Percentiles rank a stretch among this genome's conserved stretches.
Evolutionary conservation across 2,888 invertebrate species (phyloP).

Genomic region (Plutella xylostella): DNA sequence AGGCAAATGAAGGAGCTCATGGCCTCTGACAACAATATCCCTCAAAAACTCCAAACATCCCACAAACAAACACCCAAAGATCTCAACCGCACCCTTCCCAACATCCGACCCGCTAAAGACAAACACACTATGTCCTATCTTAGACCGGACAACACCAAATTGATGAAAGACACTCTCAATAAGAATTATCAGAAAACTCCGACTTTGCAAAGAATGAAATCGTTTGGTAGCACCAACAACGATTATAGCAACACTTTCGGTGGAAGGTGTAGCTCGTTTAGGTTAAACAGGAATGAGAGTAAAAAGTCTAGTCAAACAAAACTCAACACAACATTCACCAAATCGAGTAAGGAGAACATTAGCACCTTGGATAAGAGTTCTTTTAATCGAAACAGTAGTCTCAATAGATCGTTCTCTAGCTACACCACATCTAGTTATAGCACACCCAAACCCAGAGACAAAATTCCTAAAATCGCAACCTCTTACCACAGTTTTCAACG

Average conservation of each 20-base stretch:
- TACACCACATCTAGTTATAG: slow-evolving; percentile 53
- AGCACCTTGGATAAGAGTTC: slow-evolving; percentile 43
- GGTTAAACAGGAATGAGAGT: slow-evolving; percentile 47
- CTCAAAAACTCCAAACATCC: slow-evolving; percentile 49
- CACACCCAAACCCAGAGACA: slow-evolving; percentile 58
- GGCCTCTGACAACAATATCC: slow-evolving; percentile 72
- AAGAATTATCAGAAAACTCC: slow-evolving; percentile 67
- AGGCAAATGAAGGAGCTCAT: slow-evolving; percentile 85
- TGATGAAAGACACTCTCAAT: slow-evolving; percentile 60
- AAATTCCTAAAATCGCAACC: slow-evolving; percentile 60
- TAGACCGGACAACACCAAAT: slow-evolving; percentile 50
- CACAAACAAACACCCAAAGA: slow-evolving; percentile 58
- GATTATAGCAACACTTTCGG: slow-evolving; percentile 42
- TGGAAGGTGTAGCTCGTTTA: slow-evolving; percentile 58
- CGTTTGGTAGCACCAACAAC: slow-evolving; percentile 54
- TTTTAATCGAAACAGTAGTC: slow-evolving; percentile 48
- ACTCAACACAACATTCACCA: slow-evolving; percentile 57
- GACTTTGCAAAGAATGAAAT: slow-evolving; percentile 61
- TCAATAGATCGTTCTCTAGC: slow-evolving; percentile 58
- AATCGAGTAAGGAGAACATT: slow-evolving; percentile 62
- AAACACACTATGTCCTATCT: slow-evolving; percentile 38
- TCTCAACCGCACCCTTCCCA: slow-evolving; percentile 52
- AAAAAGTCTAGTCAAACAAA: slow-evolving; percentile 56
- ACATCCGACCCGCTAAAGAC: slow-evolving; percentile 48
- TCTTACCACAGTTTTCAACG: slow-evolving; percentile 62